Evolutionary conservation across 35 echinoderm and acorn worm species (phyloP).

Genomic region (Hemicentrotus pulcherrimus): DNA sequence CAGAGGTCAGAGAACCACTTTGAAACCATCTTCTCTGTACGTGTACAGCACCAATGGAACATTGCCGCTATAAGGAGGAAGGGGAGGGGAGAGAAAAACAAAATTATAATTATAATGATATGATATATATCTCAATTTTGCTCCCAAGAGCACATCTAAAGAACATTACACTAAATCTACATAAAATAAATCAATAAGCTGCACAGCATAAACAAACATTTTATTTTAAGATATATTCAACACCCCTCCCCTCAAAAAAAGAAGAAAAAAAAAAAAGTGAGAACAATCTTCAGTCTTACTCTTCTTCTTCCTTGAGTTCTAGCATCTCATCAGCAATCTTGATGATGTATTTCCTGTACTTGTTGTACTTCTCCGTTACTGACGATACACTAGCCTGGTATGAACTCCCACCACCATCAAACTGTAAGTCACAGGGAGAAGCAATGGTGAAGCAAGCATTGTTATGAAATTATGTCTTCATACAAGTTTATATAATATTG

Average conservation of each 20-base stretch:
- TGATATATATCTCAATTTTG: no score
- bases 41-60: constrained; percentile 70
- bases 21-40: constrained; percentile 83
- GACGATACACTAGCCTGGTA: constrained; percentile 47
- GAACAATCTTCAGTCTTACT: neutral
- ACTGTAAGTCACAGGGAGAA: constrained; percentile 5
- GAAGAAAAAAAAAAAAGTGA: neutral
- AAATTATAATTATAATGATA: no score
- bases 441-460: neutral
- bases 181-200: no score
- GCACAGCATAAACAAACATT: no score
- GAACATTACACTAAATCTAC: no score
- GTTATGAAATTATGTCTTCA: no score
- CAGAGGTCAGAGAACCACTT: constrained; percentile 70
- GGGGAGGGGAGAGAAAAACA: neutral
- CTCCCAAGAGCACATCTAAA: neutral
- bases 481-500: no score
- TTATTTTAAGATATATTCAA: no score
- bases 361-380: constrained; percentile 59
- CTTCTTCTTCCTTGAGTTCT: constrained; percentile 38
- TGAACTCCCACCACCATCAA: constrained; percentile 60
- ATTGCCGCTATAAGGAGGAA: neutral
- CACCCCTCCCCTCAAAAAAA: no score
- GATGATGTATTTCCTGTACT: constrained; percentile 62
- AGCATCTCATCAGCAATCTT: constrained; percentile 60